These are phyloP conservation scores for Orthonyx spaldingii DNA, from an alignment of 2,113 vertebrate species.

Conservation along the genomic window DNA sequence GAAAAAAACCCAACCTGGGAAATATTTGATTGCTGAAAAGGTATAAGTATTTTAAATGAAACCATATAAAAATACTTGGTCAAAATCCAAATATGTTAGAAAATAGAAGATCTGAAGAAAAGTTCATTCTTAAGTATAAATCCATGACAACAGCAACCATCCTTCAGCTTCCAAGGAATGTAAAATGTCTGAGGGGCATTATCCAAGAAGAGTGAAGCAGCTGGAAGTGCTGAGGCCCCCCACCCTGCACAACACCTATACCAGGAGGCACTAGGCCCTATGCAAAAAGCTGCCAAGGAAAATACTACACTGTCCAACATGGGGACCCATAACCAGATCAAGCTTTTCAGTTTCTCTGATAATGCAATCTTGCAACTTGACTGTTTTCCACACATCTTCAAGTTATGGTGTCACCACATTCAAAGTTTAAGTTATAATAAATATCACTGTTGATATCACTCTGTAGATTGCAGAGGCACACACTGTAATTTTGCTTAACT, in stretches of 20 bases:
- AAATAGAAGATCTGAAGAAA: not conserved
- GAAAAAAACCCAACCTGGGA: not conserved
- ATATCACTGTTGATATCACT: not conserved
- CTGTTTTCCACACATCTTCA: not conserved
- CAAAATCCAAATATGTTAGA: not conserved
- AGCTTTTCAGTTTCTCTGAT: not conserved
- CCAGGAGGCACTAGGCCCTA: not conserved
- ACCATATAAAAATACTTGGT: not conserved
- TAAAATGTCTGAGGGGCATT: not conserved
- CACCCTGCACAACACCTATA: not conserved
- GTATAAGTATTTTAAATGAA: not conserved
- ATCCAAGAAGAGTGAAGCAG: not conserved
- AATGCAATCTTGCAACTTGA: not conserved
- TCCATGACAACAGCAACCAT: not conserved
- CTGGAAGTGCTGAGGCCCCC: not conserved
- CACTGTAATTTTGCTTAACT: not conserved
- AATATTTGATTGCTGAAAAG: not conserved
- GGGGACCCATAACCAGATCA: not conserved
- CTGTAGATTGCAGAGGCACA: not conserved
- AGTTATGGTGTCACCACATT: not conserved
- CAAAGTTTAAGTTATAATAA: not conserved
- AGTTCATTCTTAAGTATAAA: not conserved
- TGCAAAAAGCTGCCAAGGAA: not conserved
- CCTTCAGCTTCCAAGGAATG: not conserved
- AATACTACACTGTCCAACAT: not conserved